Evolutionary conservation across 2,888 invertebrate species (phyloP), one percentile per base, ranked within the genome.

Genomic region (Agonopterix alstromeriana): DNA sequence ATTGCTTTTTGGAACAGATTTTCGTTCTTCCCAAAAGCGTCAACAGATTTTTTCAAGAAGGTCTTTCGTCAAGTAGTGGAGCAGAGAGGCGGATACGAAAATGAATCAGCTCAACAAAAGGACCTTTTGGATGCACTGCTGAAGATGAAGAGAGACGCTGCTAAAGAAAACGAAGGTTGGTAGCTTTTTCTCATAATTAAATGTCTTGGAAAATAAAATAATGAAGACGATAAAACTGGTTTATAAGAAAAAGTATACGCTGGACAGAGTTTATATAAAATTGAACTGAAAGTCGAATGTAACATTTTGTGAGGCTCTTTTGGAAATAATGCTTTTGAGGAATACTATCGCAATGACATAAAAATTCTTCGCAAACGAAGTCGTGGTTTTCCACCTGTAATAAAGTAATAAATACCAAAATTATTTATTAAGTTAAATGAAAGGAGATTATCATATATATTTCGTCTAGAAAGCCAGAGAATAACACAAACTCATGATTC

Each of bases 71-170:
- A 47, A 3, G 61, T 77, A 2, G 63, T 74, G 1, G 50, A 56
- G 1, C 67, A 77, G 45, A 57, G 78, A 1, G 73, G 71, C 0
- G 68, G 65, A 46, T 51, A 55, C 35, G 56, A 64, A 5, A 50
- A 52, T 3, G 53, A 52, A 9, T 51, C 57, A 1, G 58, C 60
- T 0, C 58, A 70, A 11, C 55, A 54, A 1, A 57, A 53, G 42
- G 82, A 82, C 46, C 56, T 84, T 0, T 53, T 84, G 0, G 82
- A 82, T 17, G 64, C 71, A 0, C 50, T 84, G 2, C 9, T 81
- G 1, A 74, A 75, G 49, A 65, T 82, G 48, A 70, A 65, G 43
- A 65, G 71, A 12, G 73, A 80, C 0, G 68, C 69, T 4, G 11
- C 48, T 2, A 54, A 54, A 3, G 66, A 75, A 0, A 61, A 67